These are phyloP conservation scores for Planiliza haematocheilus DNA, from an alignment of 2,113 vertebrate genomes.

Conservation along the genomic window DNA sequence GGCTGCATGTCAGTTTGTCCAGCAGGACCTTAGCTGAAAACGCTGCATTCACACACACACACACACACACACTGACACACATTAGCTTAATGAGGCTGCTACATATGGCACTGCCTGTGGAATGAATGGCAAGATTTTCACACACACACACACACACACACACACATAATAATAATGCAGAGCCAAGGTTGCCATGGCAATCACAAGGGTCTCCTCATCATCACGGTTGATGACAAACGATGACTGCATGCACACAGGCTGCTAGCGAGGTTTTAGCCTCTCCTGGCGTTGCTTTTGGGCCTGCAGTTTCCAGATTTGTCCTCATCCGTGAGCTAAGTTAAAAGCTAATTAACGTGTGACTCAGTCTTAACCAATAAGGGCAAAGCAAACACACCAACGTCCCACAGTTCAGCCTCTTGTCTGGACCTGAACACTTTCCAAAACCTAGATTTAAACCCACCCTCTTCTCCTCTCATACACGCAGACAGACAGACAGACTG, in stretches of 20 bases:
- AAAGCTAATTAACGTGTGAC: too few relatives aligned
- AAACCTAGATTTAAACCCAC: neutral
- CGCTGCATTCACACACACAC: conserved; percentile 33
- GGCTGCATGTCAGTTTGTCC: conserved; percentile 38
- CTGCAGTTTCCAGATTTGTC: neutral
- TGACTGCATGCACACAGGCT: conserved; percentile 12
- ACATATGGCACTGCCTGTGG: conserved; percentile 67
- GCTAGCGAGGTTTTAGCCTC: conserved; percentile 6
- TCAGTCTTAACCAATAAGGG: too few relatives aligned
- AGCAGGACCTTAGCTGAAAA: conserved; percentile 32
- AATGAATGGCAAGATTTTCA: conserved; percentile 48
- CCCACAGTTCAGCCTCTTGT: neutral
- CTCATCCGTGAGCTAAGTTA: neutral
- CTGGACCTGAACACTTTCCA: neutral
- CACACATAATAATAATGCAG: conserved; percentile 31
- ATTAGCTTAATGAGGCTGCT: conserved; percentile 67
- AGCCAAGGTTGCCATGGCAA: conserved; percentile 72
- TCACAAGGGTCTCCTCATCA: conserved; percentile 51
- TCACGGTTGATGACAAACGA: conserved; percentile 44
- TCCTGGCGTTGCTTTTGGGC: neutral
- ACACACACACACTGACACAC: conserved; percentile 9
- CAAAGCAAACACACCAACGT: too few relatives aligned
- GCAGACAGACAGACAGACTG: conserved; percentile 15
- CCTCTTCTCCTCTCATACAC: conserved; percentile 20
- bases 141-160: conserved; percentile 27